Conservation (phyloP, 2,888 invertebrate genomes). For the Subacronicta megacephala region DNA sequence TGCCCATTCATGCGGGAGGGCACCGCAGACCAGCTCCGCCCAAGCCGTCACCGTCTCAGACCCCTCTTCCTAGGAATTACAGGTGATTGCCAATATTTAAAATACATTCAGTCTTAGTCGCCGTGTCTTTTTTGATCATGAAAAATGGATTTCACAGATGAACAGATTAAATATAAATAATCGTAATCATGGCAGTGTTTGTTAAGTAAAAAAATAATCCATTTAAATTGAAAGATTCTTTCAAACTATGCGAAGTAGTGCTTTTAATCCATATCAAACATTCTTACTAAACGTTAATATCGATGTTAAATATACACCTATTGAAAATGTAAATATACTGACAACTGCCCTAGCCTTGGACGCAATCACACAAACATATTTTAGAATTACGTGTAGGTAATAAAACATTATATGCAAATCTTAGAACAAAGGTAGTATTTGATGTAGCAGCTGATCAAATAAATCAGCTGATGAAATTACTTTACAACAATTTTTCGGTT, state of each 20-base stretch:
- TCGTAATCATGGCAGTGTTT: no score
- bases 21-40: conserved; percentile 85
- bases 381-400: not conserved
- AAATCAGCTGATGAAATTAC: conserved; percentile 1
- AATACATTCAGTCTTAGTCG: no score
- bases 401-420: conserved; percentile 7
- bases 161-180: no score
- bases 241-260: not conserved
- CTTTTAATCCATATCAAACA: not conserved
- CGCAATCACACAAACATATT: not conserved
- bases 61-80: conserved; percentile 88
- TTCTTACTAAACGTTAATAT: not conserved
- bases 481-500: not conserved
- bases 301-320: not conserved
- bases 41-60: conserved; percentile 87
- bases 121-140: no score
- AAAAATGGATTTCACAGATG: no score
- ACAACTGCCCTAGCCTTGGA: conserved; percentile 4
- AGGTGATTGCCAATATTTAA: conserved; percentile 65
- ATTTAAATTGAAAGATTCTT: no score
- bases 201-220: no score
- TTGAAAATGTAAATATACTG: conserved; percentile 5
- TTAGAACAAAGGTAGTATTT: conserved; percentile 1
- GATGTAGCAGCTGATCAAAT: conserved; percentile 20
- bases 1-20: conserved; percentile 89